These are phyloP conservation scores for Macaria liturata DNA, from an alignment of 2,888 invertebrate genomes.

Conservation along the genomic window DNA sequence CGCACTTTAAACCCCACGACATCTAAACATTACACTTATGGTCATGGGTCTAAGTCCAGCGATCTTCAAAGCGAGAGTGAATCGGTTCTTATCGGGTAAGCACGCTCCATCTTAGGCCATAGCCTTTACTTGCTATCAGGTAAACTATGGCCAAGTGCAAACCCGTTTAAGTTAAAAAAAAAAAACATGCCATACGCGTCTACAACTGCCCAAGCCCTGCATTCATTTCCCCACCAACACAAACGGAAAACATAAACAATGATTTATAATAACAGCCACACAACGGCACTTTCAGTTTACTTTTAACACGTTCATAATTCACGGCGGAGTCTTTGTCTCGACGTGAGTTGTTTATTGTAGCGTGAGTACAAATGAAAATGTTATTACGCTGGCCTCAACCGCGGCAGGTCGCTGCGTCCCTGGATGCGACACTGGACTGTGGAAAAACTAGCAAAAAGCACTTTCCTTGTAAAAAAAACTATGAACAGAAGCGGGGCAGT, in stretches of 20 bases:
- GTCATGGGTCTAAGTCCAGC: no score
- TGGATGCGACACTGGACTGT: slow-evolving; percentile 42
- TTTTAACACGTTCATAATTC: slow-evolving; percentile 84
- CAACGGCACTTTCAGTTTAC: slow-evolving; percentile 82
- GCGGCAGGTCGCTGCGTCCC: slow-evolving; percentile 47
- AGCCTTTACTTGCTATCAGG: no score
- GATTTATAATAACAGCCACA: slow-evolving; percentile 83
- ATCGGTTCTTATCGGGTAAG: no score
- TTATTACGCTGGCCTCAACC: slow-evolving; percentile 74
- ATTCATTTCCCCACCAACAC: slow-evolving; percentile 77
- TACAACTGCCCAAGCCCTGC: slow-evolving; percentile 65
- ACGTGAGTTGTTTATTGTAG: slow-evolving; percentile 83
- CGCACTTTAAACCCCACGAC: no score
- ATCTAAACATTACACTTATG: no score
- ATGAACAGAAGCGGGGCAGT: no score
- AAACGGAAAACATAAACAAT: slow-evolving; percentile 84
- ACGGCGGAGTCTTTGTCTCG: slow-evolving; percentile 81
- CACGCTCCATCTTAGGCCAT: no score
- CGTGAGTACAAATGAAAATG: slow-evolving; percentile 82
- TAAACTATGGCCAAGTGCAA: no score
- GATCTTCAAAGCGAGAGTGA: no score
- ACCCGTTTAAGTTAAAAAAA: no score
- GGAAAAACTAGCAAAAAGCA: not conserved
- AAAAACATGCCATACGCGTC: slow-evolving; percentile 51
- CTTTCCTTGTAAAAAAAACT: no score